Base-by-base conservation (phyloP, 2,888 invertebrate species). In the Nomada fucata region DNA sequence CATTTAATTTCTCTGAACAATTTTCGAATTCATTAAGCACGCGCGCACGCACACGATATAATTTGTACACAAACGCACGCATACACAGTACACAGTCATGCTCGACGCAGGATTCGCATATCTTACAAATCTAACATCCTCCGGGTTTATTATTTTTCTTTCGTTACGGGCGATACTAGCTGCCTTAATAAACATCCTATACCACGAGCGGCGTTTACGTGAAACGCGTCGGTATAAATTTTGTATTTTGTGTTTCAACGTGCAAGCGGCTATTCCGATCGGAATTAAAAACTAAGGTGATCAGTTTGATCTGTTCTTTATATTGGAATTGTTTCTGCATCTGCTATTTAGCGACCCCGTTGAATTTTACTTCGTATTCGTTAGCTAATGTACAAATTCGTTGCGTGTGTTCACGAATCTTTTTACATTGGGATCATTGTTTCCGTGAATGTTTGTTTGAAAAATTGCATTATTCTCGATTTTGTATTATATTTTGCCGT, bases 211-310 rank as follows among this genome's bases (percentile, higher is more conserved):
- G 36, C 65, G 70, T 57, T 63, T 20, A 11, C 29, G 29, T 36
- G 47, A 59, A 57, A 26, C 64, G 65, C 63, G 64, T 7, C 18
- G 69, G 57, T 69, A 63, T 65, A 79, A 36, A 69, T 20, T 5
- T 71, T 72, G 57, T 83, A 68, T 63, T 92, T 92, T 92, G 92
- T 92, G 92, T 92, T 86, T 91, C 83, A 89, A 92, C 90, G 92
- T 92, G 92, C 91, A 92, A 92, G 93, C 93, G 93, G 93, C 93
- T 93, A 93, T 92, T 91, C 90, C 88, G 89, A 92, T 89, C 86
- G 87, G 90, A 86, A 89, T 91, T 89, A 91, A 89, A 88, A 90
- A 86, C 81, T 86, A 80, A 73, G 77, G 71, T 64, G 57, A 81
- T 60, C 61, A 47, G 55, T 76, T 76, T 61, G 76, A 79, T 60